These are phyloP conservation scores for Pocota personata DNA, from an alignment of 2,888 invertebrate species.

Conservation along the genomic window DNA sequence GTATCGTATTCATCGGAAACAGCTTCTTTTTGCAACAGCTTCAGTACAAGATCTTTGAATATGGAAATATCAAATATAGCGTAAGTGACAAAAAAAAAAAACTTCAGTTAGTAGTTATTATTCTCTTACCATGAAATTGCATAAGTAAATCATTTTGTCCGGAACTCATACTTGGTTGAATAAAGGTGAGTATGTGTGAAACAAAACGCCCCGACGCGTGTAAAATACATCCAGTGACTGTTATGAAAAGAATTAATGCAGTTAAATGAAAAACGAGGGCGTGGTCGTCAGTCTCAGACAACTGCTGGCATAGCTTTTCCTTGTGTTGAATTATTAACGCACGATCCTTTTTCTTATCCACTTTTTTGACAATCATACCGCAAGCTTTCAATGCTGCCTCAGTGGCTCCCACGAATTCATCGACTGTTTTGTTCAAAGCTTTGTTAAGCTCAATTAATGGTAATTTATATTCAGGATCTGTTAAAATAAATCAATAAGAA, in stretches of 20 bases:
- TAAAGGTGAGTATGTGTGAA: conserved; percentile 89
- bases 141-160: conserved; percentile 87
- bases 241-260: conserved; percentile 90
- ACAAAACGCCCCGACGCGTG: conserved; percentile 98
- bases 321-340: conserved; percentile 90
- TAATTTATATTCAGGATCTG: conserved; percentile 87
- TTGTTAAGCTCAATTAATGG: conserved; percentile 88
- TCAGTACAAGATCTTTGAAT: conserved; percentile 87
- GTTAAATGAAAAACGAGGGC: conserved; percentile 91
- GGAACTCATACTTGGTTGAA: conserved; percentile 87
- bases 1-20: conserved; percentile 83
- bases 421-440: conserved; percentile 87
- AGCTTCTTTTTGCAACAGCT: conserved; percentile 84
- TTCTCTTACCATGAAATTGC: conserved; percentile 89
- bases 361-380: conserved; percentile 92
- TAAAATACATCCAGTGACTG: conserved; percentile 90
- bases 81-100: neutral
- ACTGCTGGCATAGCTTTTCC: conserved; percentile 90
- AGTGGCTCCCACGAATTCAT: conserved; percentile 90
- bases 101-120: neutral
- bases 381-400: conserved; percentile 89
- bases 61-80: neutral
- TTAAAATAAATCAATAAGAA: conserved; percentile 54
- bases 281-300: conserved; percentile 89
- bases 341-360: conserved; percentile 95